These are phyloP conservation scores for Platyrinchus mystaceus DNA, from an alignment of 2,797 vertebrate species.

Conservation along the genomic window DNA sequence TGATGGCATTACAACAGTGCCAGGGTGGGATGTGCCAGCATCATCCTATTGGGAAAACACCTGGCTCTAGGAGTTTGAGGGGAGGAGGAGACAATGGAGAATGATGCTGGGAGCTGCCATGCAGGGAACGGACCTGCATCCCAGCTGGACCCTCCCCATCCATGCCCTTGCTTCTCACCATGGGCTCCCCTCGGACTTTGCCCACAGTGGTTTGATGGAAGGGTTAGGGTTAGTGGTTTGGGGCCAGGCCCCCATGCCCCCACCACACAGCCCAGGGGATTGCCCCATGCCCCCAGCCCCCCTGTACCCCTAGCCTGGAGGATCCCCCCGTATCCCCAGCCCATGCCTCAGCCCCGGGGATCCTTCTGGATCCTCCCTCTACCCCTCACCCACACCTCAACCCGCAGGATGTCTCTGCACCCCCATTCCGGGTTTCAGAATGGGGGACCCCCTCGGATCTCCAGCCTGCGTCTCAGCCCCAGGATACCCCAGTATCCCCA, in stretches of 20 bases:
- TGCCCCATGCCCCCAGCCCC: neutral
- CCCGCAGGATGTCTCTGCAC: neutral
- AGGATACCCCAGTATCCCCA: neutral
- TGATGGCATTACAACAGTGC: neutral
- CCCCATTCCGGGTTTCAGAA: neutral
- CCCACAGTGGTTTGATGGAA: accelerated
- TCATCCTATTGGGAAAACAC: neutral
- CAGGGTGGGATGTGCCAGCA: accelerated
- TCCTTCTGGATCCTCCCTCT: neutral
- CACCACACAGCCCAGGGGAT: neutral
- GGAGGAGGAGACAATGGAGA: neutral
- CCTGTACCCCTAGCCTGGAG: neutral
- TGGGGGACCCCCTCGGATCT: neutral
- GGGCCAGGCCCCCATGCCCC: neutral
- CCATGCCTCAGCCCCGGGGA: too few relatives aligned
- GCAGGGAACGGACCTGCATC: accelerated
- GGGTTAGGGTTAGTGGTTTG: too few relatives aligned
- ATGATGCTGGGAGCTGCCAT: accelerated
- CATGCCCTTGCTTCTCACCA: accelerated
- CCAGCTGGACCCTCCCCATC: neutral
- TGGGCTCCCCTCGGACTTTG: neutral
- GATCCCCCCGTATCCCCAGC: neutral
- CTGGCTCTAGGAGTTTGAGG: accelerated
- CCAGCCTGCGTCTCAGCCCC: accelerated
- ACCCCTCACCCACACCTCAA: neutral